A percentile compares a stretch with the other conserved stretches of the same genome.
Evolutionary conservation across 1,140 invertebrate species (phyloP).

Genomic region (Drosophila micromelanica): DNA sequence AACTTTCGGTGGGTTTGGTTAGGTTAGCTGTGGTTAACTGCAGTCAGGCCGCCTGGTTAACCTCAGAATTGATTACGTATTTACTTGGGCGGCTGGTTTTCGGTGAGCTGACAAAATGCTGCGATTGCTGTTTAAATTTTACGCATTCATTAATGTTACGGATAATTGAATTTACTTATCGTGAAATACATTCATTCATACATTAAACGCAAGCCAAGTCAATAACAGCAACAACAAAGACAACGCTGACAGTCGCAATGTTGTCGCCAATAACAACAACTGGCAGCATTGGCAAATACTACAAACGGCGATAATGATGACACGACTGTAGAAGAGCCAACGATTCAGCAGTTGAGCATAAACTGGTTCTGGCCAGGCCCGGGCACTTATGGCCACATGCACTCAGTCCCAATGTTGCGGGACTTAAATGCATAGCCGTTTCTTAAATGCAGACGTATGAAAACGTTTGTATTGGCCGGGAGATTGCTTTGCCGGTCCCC

Average conservation of each 20-base stretch:
- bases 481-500: constrained; percentile 12
- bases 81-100: constrained; percentile 62
- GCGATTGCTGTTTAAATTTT: constrained; percentile 72
- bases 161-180: constrained; percentile 83
- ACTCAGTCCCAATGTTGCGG: constrained; percentile 10
- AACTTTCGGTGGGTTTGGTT: constrained; percentile 30
- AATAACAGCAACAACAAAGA: constrained; percentile 25
- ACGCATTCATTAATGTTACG: constrained; percentile 80
- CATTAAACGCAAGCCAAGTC: constrained; percentile 63
- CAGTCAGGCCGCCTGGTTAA: constrained; percentile 35
- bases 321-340: constrained; percentile 17
- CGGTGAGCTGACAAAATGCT: constrained; percentile 44
- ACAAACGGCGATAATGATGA: constrained; percentile 34
- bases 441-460: constrained; percentile 25
- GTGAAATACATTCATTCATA: constrained; percentile 74
- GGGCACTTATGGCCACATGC: constrained; percentile 11
- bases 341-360: constrained; percentile 35
- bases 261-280: constrained; percentile 4
- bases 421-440: constrained; percentile 25
- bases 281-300: constrained; percentile 21
- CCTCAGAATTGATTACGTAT: constrained; percentile 69
- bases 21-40: constrained; percentile 3
- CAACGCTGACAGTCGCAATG: constrained; percentile 2
- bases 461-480: constrained; percentile 4
- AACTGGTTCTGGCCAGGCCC: constrained; percentile 31